Evolutionary conservation across 2,888 invertebrate species (phyloP).

Genomic region (Monochamus alternatus): DNA sequence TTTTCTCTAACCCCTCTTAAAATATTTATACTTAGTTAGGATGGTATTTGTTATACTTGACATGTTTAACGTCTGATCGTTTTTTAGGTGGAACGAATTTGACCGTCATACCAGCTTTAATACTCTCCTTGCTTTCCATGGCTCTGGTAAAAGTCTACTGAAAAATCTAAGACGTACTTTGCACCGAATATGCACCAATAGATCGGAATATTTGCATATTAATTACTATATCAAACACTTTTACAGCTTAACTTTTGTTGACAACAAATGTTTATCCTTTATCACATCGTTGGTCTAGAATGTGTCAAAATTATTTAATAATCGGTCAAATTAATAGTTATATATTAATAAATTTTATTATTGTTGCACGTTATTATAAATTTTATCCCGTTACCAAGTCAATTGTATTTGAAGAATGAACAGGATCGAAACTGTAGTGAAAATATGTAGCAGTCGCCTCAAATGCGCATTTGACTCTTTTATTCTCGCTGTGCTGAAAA

Average conservation of each 20-base stretch:
- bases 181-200: conserved; percentile 42
- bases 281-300: conserved; percentile 20
- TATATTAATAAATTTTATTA: conserved; percentile 10
- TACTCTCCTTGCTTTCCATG: conserved; percentile 47
- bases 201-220: conserved; percentile 27
- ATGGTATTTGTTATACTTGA: too few relatives aligned
- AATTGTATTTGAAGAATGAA: conserved; percentile 5
- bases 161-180: conserved; percentile 33
- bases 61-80: neutral
- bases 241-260: conserved; percentile 15
- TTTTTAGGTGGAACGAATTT: conserved; percentile 55
- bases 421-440: neutral
- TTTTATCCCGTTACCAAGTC: conserved; percentile 19
- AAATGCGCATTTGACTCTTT: neutral
- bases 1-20: too few relatives aligned
- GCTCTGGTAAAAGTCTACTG: conserved; percentile 52
- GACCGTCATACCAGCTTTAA: conserved; percentile 51
- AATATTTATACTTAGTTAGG: too few relatives aligned
- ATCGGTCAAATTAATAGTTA: neutral
- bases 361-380: conserved; percentile 34
- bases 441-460: neutral
- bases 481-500: neutral
- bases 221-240: conserved; percentile 11
- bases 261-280: neutral
- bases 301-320: conserved; percentile 50